Evolutionary conservation across 1,140 invertebrate genomes (phyloP), one percentile per base, ranked within the genome.

Genomic region (Zeugodacus cucurbitae): DNA sequence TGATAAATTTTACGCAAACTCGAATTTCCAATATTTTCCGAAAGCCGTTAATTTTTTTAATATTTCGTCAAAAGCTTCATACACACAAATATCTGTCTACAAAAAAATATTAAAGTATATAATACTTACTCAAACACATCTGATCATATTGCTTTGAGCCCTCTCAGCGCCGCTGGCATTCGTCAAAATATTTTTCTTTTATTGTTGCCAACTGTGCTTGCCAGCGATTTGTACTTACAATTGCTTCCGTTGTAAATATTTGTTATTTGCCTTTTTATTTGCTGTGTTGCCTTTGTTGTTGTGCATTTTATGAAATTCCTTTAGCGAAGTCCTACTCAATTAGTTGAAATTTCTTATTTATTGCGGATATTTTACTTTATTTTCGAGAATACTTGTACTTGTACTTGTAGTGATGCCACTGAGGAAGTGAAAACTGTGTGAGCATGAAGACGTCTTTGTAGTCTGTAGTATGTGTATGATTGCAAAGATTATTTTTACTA

Each of bases 161-260:
- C 10, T 11, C 29, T n/a, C 8, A n/a, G 70, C n/a, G 6, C 32
- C 10, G 17, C 70, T n/a, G 70, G 5, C 70, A 78, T 22, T 41
- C 6, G 29, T 41, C 34, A 29, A 44, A n/a, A 78, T 32, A 32
- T 67, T n/a, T 62, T 34, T 17, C 34, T 78, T 41, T 78, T 44
- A 34, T 44, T 78, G 1, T 78, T 41, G 32, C 64, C 5, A 70
- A 48, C 14, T 54, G 48, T 54, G 48, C 14, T 54, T 54, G 64
- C 10, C 32, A 22, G 32, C 7, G 41, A 74, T 74, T 41, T 41
- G 37, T 74, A 74, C 70, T 17, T 26, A 74, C 70, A 22, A 41
- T 22, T 74, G 17, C 37, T 78, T 78, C 64, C 29, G 64, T 67
- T 67, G 64, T 67, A 67, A 67, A 67, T 67, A 67, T 67, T 67